phyloP scores from a whole-genome alignment of 2,797 vertebrate species.

The Cetoscarus ocellatus region DNA sequence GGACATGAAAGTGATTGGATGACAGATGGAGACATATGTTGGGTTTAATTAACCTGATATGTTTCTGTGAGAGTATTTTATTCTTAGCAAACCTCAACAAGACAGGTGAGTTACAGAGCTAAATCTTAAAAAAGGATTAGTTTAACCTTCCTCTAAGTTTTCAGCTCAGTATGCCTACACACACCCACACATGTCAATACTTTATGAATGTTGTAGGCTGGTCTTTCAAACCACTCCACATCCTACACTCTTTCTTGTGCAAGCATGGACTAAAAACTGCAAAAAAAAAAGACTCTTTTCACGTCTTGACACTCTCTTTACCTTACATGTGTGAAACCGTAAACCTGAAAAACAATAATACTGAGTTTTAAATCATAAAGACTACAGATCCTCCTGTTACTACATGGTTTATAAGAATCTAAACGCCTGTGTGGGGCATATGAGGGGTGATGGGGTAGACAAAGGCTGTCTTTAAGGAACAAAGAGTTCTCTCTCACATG shows the following conservation, averaged over 20 bases:
- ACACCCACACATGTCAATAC: constrained; percentile 26
- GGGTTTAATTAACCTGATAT: constrained; percentile 1
- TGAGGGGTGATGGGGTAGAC: not conserved
- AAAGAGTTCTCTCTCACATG: not conserved
- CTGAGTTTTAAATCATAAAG: not conserved
- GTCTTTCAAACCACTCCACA: constrained; percentile 21
- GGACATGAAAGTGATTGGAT: constrained; percentile 23
- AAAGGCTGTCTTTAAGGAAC: not conserved
- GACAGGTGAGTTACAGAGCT: not conserved
- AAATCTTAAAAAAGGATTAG: not conserved
- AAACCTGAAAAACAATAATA: not conserved
- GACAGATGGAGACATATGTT: not conserved
- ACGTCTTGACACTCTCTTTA: not conserved
- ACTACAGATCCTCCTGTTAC: not conserved
- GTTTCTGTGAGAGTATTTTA: not conserved
- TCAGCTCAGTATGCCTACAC: not conserved
- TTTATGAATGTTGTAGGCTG: constrained; percentile 2
- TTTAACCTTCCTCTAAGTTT: constrained; percentile 6
- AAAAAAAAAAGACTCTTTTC: not conserved
- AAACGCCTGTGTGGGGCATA: not conserved
- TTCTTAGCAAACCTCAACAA: not conserved
- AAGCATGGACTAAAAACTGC: not conserved
- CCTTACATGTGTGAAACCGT: not conserved
- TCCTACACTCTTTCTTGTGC: not conserved
- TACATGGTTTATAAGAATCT: not conserved